Conservation (phyloP, 2,888 invertebrate species). For the Ophion costatus region DNA sequence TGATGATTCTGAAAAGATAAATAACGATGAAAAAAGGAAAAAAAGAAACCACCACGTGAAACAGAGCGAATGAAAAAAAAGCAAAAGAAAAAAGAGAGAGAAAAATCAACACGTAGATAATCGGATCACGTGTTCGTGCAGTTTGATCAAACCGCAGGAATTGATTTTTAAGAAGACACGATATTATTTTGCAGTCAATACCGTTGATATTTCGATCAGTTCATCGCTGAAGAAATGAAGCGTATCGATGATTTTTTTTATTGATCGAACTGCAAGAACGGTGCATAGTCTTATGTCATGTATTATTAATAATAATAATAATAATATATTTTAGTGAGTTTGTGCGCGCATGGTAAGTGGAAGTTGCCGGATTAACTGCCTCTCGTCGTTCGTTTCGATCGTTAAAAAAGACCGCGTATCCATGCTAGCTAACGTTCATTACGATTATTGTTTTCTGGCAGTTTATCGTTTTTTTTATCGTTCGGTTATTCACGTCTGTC, state of each 20-base stretch:
- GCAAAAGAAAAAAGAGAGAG: conserved; percentile 53
- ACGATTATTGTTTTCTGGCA: conserved; percentile 7
- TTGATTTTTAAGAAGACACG: conserved; percentile 15
- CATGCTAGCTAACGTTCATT: conserved; percentile 1
- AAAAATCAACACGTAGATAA: conserved; percentile 75
- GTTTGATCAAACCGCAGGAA: conserved; percentile 75
- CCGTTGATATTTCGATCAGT: background rate
- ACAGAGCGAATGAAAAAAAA: conserved; percentile 66
- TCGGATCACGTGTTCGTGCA: conserved; percentile 77
- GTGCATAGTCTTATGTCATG: conserved; percentile 79
- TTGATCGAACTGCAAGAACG: conserved; percentile 79
- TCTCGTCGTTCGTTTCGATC: conserved; percentile 24
- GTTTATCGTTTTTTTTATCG: conserved; percentile 6
- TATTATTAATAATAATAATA: conserved; percentile 67
- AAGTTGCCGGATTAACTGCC: conserved; percentile 74
- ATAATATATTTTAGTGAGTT: conserved; percentile 76
- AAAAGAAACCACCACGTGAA: conserved; percentile 64
- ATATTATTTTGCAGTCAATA: background rate
- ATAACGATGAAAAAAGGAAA: conserved; percentile 62
- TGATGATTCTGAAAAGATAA: conserved; percentile 76
- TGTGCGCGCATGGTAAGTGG: conserved; percentile 79
- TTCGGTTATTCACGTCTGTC: background rate
- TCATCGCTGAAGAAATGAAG: background rate
- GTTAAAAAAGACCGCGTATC: conserved; percentile 30
- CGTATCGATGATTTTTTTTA: background rate